Evolutionary conservation across 2,797 vertebrate genomes (phyloP), one percentile per base, ranked within the genome.

Genomic region (Salarias fasciatus): DNA sequence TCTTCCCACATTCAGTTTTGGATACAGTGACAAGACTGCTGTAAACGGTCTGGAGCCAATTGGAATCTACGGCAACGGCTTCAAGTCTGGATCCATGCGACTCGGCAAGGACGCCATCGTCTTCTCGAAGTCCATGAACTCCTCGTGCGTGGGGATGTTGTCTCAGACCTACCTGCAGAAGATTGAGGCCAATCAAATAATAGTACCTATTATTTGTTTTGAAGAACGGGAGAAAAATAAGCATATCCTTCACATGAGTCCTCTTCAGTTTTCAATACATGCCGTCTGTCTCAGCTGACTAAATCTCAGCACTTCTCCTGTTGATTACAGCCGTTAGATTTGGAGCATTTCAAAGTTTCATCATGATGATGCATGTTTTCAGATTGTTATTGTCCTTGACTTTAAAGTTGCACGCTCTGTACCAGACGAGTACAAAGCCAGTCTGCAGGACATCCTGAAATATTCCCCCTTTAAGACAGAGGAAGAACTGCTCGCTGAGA

Each of bases 81-180:
- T 99, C 92, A 99, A 99, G 82, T 99, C 97, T 0, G 97, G 97
- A 5, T 97, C 97, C 33, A 99, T 99, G 97, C 95, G 97, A 38
- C 91, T 99, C 50, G 97, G 97, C 15, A 94, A 72, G 87, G 97
- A 99, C 2, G 94, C 94, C 46, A 93, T 99, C 0, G 95, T 99
- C 44, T 97, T 99, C 80, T 98, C 96, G 42, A 98, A 94, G 81
- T 96, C 94, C 0, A 90, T 80, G 36, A 88, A 77, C 0, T 70
- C 53, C 4, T 91, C 92, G 80, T 96, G 93, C 0, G 92, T 99
- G 31, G 97, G 97, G 47, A 89, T 99, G 75, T 88, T 99, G 53
- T 99, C 97, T 11, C 97, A 98, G 89, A 94, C 92, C 4, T 99
- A 94, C 85, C 90, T 98, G 86, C 74, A 93, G 68, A 48, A 59